Conservation (phyloP, 2,113 vertebrate species). For the Cyphomyrus discorhynchus region DNA sequence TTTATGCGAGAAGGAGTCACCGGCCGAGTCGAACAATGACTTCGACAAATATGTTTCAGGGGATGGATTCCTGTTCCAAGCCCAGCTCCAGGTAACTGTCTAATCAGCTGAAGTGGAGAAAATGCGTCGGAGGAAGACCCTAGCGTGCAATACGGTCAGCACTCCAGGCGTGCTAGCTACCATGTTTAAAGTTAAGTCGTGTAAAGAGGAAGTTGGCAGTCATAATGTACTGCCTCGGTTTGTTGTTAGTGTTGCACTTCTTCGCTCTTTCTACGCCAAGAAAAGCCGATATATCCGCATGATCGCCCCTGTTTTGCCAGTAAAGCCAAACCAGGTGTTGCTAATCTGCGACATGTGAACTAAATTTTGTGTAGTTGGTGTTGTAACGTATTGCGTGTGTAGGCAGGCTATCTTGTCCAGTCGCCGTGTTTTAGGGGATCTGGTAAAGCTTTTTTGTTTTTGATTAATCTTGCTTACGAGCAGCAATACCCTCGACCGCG, state of each 20-base stretch:
- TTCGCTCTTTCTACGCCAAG: neutral
- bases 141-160: neutral
- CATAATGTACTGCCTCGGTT: neutral
- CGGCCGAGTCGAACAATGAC: slow-evolving; percentile 47
- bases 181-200: slow-evolving; percentile 3
- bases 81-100: slow-evolving; percentile 70
- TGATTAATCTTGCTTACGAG: neutral
- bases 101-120: neutral
- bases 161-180: slow-evolving; percentile 9
- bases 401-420: neutral
- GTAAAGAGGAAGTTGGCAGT: slow-evolving; percentile 3
- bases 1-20: slow-evolving; percentile 4
- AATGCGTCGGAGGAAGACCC: neutral
- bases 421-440: neutral
- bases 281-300: neutral
- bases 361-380: neutral
- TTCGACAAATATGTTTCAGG: slow-evolving; percentile 74
- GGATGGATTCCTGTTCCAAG: slow-evolving; percentile 55
- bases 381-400: neutral
- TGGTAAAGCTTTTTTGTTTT: neutral
- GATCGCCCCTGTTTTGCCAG: neutral
- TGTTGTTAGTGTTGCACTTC: neutral
- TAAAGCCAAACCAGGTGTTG: neutral
- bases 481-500: neutral
- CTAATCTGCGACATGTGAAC: neutral